Base-by-base conservation (phyloP, 2,113 vertebrate species). In the Rostratula benghalensis region DNA sequence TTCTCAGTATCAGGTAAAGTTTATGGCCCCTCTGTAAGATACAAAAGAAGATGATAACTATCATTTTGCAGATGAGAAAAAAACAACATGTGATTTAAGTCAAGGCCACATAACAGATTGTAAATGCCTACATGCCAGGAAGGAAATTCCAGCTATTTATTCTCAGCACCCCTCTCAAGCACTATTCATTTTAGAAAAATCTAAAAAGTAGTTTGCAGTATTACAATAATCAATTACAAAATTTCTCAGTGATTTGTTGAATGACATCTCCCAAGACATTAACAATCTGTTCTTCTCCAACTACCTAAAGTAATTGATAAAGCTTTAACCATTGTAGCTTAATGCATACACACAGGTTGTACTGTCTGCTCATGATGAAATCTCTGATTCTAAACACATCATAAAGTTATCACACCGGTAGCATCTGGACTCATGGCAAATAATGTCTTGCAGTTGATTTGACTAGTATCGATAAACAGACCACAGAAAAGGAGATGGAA, bases 381-480 rank as follows among this genome's bases (percentile, higher is more conserved):
- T 48, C 14, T 37, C 54, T 85, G 77, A 84, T 80, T 85, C 45
- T 65, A 33, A 84, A 53, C 22, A 57, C 19, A 64, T 53, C 21
- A 54, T n/a, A 30, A 76, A 91, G 10, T 65, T 45, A 61, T 27
- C 24, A 25, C 19, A 45, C 27, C 28, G 39, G 21, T 21, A 83
- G 60, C 54, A 64, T 8, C 39, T 18, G 30, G 35, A 37, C 45
- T 89, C 27, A 74, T 17, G 20, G 59, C 63, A 74, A 89, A 73
- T 50, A 37, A 91, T 95, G 63, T 87, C 90, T 97, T 97, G 19
- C 97, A 99, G 99, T 99, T 95, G 99, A 99, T 96, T 96, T 99
- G 96, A 99, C 99, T 97, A 99, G 98, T 93, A 98, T 99, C 0
- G 98, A 99, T 90, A 98, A 99, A 12, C 98, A 98, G 91, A 99